A percentile compares a stretch with the other conserved stretches of the same genome.
Conservation (phyloP, 2,797 vertebrate species). For the Paedocypris micromegethes region DNA sequence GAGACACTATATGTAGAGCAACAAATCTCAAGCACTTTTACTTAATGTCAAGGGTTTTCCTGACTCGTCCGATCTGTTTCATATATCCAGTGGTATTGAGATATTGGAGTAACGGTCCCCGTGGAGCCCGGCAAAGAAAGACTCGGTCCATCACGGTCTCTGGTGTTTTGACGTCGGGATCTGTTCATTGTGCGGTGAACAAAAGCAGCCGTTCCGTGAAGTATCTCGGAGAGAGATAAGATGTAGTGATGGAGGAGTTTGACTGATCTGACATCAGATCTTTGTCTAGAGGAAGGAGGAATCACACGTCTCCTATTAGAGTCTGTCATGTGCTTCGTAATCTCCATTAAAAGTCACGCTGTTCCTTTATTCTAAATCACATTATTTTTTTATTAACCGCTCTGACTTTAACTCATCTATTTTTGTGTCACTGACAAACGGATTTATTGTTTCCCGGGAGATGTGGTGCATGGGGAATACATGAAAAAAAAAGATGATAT, state of each 20-base stretch:
- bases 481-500: too few relatives aligned
- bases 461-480: too few relatives aligned
- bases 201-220: slow-evolving; percentile 30
- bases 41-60: too few relatives aligned
- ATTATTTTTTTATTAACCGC: slow-evolving; percentile 1
- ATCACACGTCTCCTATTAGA: slow-evolving; percentile 22
- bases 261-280: too few relatives aligned
- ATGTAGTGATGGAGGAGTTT: neutral
- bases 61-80: neutral
- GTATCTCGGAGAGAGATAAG: slow-evolving; percentile 25
- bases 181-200: slow-evolving; percentile 20
- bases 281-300: neutral
- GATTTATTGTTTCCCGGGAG: too few relatives aligned
- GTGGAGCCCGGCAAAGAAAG: slow-evolving; percentile 7
- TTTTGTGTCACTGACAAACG: neutral
- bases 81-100: slow-evolving; percentile 16
- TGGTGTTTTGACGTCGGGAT: slow-evolving; percentile 5
- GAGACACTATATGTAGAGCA: too few relatives aligned
- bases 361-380: neutral
- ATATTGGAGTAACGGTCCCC: slow-evolving; percentile 4
- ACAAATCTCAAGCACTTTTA: too few relatives aligned
- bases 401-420: neutral
- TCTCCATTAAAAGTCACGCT: neutral
- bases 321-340: slow-evolving; percentile 23
- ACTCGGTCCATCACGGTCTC: slow-evolving; percentile 15